Evolutionary conservation across 1,140 invertebrate genomes (phyloP).

Genomic region (Eurosta solidaginis): DNA sequence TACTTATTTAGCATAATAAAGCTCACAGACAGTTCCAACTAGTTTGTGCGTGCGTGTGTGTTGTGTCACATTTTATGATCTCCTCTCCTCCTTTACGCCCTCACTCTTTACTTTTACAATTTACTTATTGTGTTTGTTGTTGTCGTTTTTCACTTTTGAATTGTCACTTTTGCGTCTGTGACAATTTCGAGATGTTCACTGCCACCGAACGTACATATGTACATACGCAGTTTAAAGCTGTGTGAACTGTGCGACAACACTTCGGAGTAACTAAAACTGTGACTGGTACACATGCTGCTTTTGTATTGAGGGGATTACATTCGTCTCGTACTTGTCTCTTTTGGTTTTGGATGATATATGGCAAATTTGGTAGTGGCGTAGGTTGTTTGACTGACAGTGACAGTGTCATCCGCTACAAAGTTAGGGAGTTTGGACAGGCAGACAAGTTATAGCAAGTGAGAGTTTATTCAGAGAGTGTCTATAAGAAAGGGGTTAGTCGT

Average conservation of each 20-base stretch:
- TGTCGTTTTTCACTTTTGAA: no score
- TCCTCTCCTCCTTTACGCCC: neutral
- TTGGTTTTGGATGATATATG: neutral
- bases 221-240: no score
- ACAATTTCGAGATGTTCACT: slow-evolving; percentile 25
- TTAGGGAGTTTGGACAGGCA: neutral
- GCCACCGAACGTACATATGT: slow-evolving; percentile 9
- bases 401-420: neutral
- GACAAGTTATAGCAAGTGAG: no score
- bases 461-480: no score
- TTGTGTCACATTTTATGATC: neutral
- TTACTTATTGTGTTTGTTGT: neutral
- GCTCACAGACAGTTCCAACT: neutral
- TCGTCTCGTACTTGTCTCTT: neutral
- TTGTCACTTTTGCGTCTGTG: slow-evolving; percentile 11
- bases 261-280: neutral
- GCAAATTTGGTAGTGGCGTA: neutral
- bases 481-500: no score
- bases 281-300: neutral
- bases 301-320: neutral
- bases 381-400: neutral
- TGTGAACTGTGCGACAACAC: neutral
- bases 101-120: neutral
- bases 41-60: neutral
- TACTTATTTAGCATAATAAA: no score